phyloP scores from a whole-genome alignment of 2,113 vertebrate species.

The Catagonus wagneri region DNA sequence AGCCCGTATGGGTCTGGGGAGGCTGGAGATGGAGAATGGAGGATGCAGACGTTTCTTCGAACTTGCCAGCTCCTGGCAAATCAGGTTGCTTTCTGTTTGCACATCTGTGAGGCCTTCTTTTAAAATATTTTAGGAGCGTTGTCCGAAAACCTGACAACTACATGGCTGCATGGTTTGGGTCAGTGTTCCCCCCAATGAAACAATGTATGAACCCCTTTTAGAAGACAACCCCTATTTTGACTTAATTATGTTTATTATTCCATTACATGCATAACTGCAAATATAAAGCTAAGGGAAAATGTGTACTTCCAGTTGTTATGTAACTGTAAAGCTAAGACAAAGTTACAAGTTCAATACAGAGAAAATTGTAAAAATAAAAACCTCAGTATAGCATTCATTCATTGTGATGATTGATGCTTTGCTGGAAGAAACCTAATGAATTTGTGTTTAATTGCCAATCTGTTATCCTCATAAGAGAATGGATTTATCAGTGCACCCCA shows the following conservation, averaged over 20 bases:
- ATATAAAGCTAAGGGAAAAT: neutral
- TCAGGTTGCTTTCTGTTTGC: neutral
- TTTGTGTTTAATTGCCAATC: neutral
- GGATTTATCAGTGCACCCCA: neutral
- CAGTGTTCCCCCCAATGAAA: neutral
- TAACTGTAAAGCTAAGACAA: neutral
- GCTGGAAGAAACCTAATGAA: neutral
- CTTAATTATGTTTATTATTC: neutral
- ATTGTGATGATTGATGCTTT: neutral
- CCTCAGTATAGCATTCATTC: neutral
- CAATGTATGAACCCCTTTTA: neutral
- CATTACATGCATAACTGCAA: neutral
- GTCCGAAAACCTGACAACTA: neutral
- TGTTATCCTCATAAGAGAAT: neutral
- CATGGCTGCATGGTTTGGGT: neutral
- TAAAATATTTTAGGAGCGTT: neutral
- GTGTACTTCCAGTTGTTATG: neutral
- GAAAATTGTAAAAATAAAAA: neutral
- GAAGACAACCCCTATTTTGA: neutral
- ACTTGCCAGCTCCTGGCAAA: neutral
- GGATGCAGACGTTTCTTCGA: neutral
- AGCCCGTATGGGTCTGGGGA: neutral
- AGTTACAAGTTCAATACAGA: neutral
- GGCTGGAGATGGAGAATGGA: fast-evolving
- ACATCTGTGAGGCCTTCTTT: neutral